Percentiles rank a stretch among this genome's conserved stretches.
phyloP scores from a whole-genome alignment of 2,113 vertebrate species.

The Phalacrocorax pelagicus region DNA sequence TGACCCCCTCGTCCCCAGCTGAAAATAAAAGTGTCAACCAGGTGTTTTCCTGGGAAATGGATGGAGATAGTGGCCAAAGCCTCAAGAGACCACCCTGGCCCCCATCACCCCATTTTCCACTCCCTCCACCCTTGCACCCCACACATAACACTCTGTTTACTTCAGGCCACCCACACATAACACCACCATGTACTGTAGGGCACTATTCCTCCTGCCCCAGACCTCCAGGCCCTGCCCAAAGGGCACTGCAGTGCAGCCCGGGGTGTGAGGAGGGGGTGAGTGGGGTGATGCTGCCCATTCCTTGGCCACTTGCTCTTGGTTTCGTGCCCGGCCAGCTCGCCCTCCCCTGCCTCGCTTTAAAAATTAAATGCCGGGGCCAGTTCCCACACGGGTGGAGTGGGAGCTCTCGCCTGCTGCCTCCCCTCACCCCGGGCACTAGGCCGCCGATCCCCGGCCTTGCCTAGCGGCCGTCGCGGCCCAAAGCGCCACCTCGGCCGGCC shows the following conservation, averaged over 20 bases:
- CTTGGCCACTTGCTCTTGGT: background rate
- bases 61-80: background rate
- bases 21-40: background rate
- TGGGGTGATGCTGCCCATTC: background rate
- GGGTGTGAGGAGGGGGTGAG: background rate
- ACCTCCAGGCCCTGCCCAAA: background rate
- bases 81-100: background rate
- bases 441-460: conserved; percentile 76
- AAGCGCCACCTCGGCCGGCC: background rate
- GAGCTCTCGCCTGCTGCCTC: background rate
- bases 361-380: background rate
- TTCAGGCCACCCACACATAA: background rate
- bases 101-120: background rate
- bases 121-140: background rate
- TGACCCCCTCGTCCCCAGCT: background rate
- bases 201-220: background rate
- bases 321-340: background rate
- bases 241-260: background rate
- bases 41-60: background rate
- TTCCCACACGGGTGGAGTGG: background rate
- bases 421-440: conserved; percentile 13
- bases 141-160: background rate
- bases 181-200: background rate
- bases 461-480: conserved; percentile 28
- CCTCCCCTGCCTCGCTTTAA: background rate